These are phyloP conservation scores for Tragelaphus imberbis DNA, from an alignment of 2,113 vertebrate species.

Conservation along the genomic window DNA sequence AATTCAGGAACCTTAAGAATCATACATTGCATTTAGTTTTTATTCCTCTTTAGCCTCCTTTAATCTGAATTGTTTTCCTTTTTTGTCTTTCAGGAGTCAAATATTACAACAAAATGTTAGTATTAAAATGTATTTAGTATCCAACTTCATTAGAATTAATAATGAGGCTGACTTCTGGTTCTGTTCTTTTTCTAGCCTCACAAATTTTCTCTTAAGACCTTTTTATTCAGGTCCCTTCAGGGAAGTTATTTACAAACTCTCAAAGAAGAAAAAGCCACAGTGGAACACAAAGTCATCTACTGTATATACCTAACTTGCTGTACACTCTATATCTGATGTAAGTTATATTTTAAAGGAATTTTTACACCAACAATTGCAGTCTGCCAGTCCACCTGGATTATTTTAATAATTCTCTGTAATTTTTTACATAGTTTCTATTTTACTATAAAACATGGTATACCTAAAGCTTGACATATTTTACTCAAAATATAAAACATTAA, in stretches of 20 bases:
- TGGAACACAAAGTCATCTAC: background rate
- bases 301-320: background rate
- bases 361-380: background rate
- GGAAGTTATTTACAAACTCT: background rate
- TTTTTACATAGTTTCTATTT: background rate
- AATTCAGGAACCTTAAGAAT: background rate
- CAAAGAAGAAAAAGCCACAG: background rate
- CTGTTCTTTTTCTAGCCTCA: background rate
- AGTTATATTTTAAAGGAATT: constrained; percentile 13
- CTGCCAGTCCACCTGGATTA: background rate
- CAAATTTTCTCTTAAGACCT: background rate
- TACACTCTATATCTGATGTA: background rate
- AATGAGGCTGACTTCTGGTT: background rate
- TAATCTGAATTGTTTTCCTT: background rate
- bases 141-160: background rate
- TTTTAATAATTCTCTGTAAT: constrained; percentile 7
- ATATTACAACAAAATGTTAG: background rate
- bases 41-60: background rate
- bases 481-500: constrained; percentile 28
- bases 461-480: constrained; percentile 14
- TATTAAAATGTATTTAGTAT: constrained; percentile 27
- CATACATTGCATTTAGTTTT: background rate
- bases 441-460: background rate
- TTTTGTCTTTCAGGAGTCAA: background rate
- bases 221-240: background rate